These are phyloP conservation scores for Glaucopsyche alexis DNA, from an alignment of 2,888 invertebrate genomes.

Conservation along the genomic window DNA sequence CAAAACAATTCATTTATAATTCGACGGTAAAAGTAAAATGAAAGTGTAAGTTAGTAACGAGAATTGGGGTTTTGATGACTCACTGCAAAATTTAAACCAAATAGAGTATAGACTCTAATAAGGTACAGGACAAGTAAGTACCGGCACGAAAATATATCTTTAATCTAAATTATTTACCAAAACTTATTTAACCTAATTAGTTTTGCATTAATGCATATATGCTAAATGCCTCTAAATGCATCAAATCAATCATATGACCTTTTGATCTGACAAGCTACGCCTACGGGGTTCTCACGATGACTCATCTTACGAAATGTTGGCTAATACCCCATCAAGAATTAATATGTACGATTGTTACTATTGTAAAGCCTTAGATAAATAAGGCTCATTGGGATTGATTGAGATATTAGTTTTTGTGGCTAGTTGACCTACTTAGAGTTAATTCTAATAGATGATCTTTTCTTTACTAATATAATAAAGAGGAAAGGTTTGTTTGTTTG, in stretches of 20 bases:
- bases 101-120: neutral
- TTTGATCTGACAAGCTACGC: constrained; percentile 38
- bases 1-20: no score
- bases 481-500: no score
- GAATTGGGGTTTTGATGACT: no score
- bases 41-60: no score
- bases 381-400: neutral
- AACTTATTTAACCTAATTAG: no score
- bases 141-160: neutral
- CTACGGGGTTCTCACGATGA: constrained; percentile 44
- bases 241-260: constrained; percentile 12
- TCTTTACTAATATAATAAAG: no score
- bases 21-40: no score
- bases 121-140: neutral
- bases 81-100: no score
- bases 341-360: constrained; percentile 38
- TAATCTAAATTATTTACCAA: neutral
- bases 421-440: neutral
- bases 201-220: constrained; percentile 14
- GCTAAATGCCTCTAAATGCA: constrained; percentile 7
- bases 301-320: constrained; percentile 43
- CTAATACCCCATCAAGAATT: constrained; percentile 38
- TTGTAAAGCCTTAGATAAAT: constrained; percentile 32
- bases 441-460: neutral
- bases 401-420: neutral